Conservation (phyloP, 2,113 vertebrate species). For the Amia ocellicauda region DNA sequence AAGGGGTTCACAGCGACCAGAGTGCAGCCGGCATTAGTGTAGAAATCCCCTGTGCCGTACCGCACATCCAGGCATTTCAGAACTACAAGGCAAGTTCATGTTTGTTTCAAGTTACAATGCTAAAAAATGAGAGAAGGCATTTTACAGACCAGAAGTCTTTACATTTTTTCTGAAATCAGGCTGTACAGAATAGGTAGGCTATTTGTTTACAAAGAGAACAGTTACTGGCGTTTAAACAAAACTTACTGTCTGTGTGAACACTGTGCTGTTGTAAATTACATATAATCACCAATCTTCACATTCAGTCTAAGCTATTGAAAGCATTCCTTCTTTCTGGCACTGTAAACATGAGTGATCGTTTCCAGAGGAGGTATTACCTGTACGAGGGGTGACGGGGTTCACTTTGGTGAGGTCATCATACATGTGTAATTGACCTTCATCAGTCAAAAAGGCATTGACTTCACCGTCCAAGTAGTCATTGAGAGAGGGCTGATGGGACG, state of each 20-base stretch:
- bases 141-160: no score
- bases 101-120: no score
- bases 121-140: not conserved
- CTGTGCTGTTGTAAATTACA: not conserved
- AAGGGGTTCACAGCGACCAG: constrained; percentile 95
- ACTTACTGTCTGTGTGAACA: no score
- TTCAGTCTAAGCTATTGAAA: no score
- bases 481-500: constrained; percentile 31
- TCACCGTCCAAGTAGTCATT: constrained; percentile 72
- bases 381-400: constrained; percentile 84
- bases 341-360: not conserved
- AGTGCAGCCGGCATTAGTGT: constrained; percentile 93
- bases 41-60: constrained; percentile 76
- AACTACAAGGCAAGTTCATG: constrained; percentile 67
- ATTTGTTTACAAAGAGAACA: no score
- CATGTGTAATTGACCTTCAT: constrained; percentile 75
- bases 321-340: no score
- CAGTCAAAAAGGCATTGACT: constrained; percentile 71
- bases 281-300: no score
- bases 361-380: constrained; percentile 62
- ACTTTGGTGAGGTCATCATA: constrained; percentile 94
- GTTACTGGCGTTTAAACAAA: not conserved
- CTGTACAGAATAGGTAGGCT: no score
- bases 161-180: no score
- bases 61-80: constrained; percentile 91